Percentiles rank a stretch among this genome's conserved stretches.
Conservation (phyloP, 2,797 vertebrate genomes). For the Heliangelus exortis region DNA sequence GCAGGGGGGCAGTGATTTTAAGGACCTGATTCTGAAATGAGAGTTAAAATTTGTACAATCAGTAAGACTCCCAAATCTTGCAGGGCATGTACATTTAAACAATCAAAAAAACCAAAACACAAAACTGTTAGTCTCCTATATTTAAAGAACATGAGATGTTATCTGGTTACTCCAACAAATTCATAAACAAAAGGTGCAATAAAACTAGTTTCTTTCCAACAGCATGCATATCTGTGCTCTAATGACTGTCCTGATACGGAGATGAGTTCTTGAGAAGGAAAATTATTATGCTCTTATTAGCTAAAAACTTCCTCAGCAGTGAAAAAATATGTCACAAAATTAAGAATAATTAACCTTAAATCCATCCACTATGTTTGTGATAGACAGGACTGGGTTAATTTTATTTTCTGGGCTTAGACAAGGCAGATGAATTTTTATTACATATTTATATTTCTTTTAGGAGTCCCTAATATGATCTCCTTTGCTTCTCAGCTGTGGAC, state of each 20-base stretch:
- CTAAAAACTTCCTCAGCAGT: not conserved
- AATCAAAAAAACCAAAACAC: not conserved
- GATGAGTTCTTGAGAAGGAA: constrained; percentile 24
- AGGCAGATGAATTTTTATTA: not conserved
- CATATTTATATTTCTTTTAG: not conserved
- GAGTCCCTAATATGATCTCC: not conserved
- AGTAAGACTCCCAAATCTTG: not conserved
- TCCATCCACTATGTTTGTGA: not conserved
- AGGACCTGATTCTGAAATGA: not conserved
- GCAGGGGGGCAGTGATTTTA: not conserved
- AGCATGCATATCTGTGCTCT: not conserved
- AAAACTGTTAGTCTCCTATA: not conserved
- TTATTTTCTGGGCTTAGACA: not conserved
- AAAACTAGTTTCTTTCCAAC: not conserved
- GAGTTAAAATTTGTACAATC: not conserved
- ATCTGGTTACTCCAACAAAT: constrained; percentile 19
- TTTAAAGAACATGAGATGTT: not conserved
- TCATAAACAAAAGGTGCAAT: not conserved
- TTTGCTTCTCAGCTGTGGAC: not conserved
- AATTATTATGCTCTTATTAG: constrained; percentile 41
- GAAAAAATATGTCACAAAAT: constrained; percentile 38
- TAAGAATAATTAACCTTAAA: constrained; percentile 22
- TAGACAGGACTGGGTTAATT: not conserved
- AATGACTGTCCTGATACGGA: not conserved
- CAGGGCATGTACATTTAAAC: not conserved